Evolutionary conservation across 2,113 vertebrate genomes (phyloP).

Genomic region (Himantopus leucocephalus): DNA sequence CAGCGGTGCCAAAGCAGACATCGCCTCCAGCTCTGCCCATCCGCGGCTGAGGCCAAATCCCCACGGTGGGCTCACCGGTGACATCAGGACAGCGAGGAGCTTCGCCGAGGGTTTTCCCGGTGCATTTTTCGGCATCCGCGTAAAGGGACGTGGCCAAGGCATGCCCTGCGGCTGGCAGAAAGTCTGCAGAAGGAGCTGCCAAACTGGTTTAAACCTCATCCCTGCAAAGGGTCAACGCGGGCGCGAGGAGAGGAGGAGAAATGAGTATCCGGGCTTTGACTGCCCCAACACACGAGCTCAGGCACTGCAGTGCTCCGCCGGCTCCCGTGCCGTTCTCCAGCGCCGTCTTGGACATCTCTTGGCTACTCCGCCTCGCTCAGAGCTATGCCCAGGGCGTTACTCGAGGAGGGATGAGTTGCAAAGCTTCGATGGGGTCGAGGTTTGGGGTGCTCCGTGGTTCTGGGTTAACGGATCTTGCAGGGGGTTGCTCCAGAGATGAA

Average conservation of each 20-base stretch:
- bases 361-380: background rate
- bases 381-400: fast-evolving
- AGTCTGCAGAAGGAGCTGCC: background rate
- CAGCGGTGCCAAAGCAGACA: background rate
- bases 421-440: background rate
- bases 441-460: fast-evolving
- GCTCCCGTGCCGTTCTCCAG: background rate
- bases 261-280: fast-evolving
- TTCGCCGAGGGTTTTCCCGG: background rate
- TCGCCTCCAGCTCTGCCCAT: background rate
- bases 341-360: fast-evolving
- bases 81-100: background rate
- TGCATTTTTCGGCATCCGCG: background rate
- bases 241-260: background rate
- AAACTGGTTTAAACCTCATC: background rate
- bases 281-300: fast-evolving
- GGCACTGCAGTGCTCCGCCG: fast-evolving
- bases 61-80: fast-evolving
- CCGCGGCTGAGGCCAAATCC: background rate
- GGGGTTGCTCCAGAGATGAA: background rate
- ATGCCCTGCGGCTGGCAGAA: background rate
- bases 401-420: background rate
- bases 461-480: background rate
- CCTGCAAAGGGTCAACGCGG: background rate
- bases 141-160: background rate